phyloP scores from a whole-genome alignment of 2,888 invertebrate genomes.

The Anthophora plumipes region DNA sequence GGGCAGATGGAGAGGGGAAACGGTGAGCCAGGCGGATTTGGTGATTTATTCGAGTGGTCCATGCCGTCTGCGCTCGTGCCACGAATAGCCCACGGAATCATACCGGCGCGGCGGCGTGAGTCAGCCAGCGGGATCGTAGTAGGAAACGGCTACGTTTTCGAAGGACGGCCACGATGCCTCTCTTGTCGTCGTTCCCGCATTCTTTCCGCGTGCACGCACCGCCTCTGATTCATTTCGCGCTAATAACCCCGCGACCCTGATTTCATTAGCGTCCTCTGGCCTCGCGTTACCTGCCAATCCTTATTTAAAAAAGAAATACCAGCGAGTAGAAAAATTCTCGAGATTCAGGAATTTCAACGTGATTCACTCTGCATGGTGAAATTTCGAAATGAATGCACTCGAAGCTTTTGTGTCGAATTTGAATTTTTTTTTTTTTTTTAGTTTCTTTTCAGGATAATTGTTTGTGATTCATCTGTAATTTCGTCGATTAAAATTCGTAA shows the following conservation, averaged over 20 bases:
- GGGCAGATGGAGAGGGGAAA: neutral
- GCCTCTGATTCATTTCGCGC: conserved; percentile 76
- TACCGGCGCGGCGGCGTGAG: conserved; percentile 72
- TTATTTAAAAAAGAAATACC: neutral
- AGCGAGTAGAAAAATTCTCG: neutral
- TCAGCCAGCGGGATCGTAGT: conserved; percentile 72
- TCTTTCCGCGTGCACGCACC: conserved; percentile 64
- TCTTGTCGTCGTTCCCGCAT: conserved; percentile 47
- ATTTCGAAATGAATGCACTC: too few relatives aligned
- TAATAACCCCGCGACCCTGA: conserved; percentile 75
- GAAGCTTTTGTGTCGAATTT: too few relatives aligned
- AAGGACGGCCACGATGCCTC: conserved; percentile 67
- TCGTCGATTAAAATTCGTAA: too few relatives aligned
- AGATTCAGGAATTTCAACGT: neutral
- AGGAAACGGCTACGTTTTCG: conserved; percentile 74
- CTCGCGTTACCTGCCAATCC: conserved; percentile 1
- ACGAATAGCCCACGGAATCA: conserved; percentile 78
- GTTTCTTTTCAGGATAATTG: too few relatives aligned
- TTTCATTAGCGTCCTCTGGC: conserved; percentile 42
- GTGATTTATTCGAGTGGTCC: conserved; percentile 70
- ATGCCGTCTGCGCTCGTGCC: conserved; percentile 71
- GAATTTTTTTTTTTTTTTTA: too few relatives aligned
- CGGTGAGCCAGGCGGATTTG: conserved; percentile 16
- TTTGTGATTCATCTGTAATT: too few relatives aligned
- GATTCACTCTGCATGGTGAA: too few relatives aligned